Percentiles rank a stretch among this genome's conserved stretches.
These are phyloP conservation scores for Oreonectes daqikongensis DNA, from an alignment of 2,797 vertebrate species.

Conservation along the genomic window DNA sequence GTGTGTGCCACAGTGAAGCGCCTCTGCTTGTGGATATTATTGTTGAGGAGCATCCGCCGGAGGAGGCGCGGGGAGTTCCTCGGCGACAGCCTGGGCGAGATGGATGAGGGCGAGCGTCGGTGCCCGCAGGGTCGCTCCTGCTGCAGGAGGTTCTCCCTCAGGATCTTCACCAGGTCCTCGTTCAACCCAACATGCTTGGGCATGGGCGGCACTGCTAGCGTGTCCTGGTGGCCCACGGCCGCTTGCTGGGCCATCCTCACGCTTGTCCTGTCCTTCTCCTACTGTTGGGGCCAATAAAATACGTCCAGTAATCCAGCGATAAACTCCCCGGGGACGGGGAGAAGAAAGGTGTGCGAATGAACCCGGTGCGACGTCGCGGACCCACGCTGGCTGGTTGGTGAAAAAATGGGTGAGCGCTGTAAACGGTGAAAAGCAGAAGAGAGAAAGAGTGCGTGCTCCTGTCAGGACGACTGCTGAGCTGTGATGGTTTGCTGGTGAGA, in stretches of 20 bases:
- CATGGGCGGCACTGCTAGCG: conserved; percentile 87
- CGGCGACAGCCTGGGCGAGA: conserved; percentile 90
- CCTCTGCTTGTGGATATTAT: conserved; percentile 93
- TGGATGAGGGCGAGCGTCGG: conserved; percentile 84
- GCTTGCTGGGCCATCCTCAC: conserved; percentile 90
- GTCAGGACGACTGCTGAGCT: conserved; percentile 71
- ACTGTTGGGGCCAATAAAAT: conserved; percentile 37
- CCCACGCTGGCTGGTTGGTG: background rate
- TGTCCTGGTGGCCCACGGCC: conserved; percentile 84
- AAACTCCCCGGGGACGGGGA: conserved; percentile 26
- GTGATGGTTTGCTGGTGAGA: conserved; percentile 68
- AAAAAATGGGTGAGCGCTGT: conserved; percentile 15
- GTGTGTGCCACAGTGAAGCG: conserved; percentile 98
- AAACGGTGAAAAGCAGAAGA: conserved; percentile 47
- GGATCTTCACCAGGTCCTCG: conserved; percentile 94
- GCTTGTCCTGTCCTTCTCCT: conserved; percentile 46
- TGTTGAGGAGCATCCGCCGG: conserved; percentile 93
- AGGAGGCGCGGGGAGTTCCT: conserved; percentile 95
- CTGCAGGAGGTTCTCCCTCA: conserved; percentile 96
- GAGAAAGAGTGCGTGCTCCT: conserved; percentile 58
- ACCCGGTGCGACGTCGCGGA: background rate
- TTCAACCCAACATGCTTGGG: conserved; percentile 91
- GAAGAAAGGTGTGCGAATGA: conserved; percentile 10
- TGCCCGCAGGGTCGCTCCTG: conserved; percentile 85
- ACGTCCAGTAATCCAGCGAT: conserved; percentile 43